Evolutionary conservation across 2,113 vertebrate genomes (phyloP), one percentile per base, ranked within the genome.

Genomic region (Brevimyrus niger): DNA sequence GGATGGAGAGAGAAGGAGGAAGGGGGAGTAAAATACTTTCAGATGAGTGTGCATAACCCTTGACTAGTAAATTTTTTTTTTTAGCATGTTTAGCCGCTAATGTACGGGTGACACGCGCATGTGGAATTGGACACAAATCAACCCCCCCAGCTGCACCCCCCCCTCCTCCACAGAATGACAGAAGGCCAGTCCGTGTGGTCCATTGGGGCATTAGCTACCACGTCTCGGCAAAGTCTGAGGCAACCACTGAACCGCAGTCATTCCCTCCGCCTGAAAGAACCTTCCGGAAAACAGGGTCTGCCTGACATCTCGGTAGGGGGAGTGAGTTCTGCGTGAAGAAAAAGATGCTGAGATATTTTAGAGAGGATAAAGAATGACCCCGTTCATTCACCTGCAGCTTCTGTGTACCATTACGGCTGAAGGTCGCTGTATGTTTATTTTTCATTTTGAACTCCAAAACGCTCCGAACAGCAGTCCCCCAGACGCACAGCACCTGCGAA

Each of bases 11-110:
- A n/a, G 65, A 55, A 73, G 86, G 46, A 90, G 89, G 91, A 23
- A 76, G 21, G 31, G 50, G 76, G 38, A 44, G 89, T 65, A 88
- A 89, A 89, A 92, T 91, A 91, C 90, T 93, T 93, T 90, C 88
- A 92, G 93, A 93, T 91, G 93, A 91, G 87, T 93, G 92, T 92
- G 92, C 93, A 90, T 91, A 92, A 89, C 89, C 88, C 87, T 58
- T 87, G 83, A 87, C 86, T 44, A 89, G 89, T 90, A 90, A 89
- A 86, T 89, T 89, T 89, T 90, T 90, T 90, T 58, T 83, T 92
- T 92, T 91, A 89, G 13, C 92, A 89, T 50, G 84, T 91, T 88
- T 90, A 42, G 61, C 61, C 89, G 89, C 84, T 87, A 53, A 46
- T 87, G 88, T 2, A 23, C 48, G 21, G 47, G 88, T 89, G 88